A percentile compares a stretch with the other conserved stretches of the same genome.
These are phyloP conservation scores for Mandrillus leucophaeus DNA, from an alignment of 2,113 vertebrate genomes.

Conservation along the genomic window DNA sequence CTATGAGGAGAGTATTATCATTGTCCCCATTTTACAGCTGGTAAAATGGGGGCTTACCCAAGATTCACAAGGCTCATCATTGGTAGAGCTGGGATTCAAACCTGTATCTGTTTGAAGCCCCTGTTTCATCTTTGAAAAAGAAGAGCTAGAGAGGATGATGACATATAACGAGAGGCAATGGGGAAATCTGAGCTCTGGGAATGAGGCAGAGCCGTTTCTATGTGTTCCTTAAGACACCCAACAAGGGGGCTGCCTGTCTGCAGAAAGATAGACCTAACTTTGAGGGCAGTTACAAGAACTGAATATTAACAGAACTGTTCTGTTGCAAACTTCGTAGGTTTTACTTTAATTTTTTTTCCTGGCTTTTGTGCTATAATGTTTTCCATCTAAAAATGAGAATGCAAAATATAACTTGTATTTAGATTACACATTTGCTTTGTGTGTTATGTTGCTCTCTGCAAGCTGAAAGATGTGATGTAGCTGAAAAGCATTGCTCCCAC, in stretches of 20 bases:
- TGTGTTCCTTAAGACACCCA: neutral
- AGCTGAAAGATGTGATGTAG: neutral
- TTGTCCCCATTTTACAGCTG: neutral
- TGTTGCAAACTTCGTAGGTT: neutral
- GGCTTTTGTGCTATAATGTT: neutral
- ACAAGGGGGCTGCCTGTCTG: neutral
- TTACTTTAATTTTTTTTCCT: neutral
- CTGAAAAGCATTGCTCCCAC: neutral
- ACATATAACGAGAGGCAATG: neutral
- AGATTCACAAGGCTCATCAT: neutral
- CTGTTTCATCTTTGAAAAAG: neutral
- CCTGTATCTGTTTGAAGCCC: neutral
- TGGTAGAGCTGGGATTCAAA: neutral
- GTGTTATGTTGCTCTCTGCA: slow-evolving; percentile 16
- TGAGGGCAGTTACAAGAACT: neutral
- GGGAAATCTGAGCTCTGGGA: neutral
- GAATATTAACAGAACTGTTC: neutral
- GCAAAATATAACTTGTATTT: slow-evolving; percentile 10
- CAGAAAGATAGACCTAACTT: neutral
- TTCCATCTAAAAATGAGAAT: slow-evolving; percentile 45
- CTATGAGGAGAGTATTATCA: neutral
- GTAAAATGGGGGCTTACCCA: neutral
- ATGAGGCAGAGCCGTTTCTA: neutral
- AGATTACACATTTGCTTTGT: neutral
- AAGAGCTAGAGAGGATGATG: neutral